phyloP scores from a whole-genome alignment of 37 sponge, comb jelly and placozoan species.

The Spongia lamella region DNA sequence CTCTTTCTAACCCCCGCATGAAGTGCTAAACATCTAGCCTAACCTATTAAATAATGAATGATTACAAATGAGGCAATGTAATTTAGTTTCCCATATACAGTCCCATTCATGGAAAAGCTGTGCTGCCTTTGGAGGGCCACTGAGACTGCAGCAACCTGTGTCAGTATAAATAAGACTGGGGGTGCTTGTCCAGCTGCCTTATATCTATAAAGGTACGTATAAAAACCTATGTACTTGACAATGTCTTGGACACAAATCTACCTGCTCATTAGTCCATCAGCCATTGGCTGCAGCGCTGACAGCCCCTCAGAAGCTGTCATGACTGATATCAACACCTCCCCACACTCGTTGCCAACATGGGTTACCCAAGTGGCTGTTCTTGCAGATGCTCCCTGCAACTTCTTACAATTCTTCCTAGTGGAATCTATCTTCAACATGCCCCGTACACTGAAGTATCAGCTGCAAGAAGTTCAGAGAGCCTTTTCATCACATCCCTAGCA shows the following conservation, averaged over 20 bases:
- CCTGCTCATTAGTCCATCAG: constrained; percentile 24
- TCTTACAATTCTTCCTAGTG: constrained; percentile 3
- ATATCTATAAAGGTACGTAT: background rate
- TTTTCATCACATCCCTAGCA: constrained; percentile 21
- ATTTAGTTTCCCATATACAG: background rate
- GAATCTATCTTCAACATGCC: constrained; percentile 50
- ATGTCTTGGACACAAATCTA: too few relatives aligned
- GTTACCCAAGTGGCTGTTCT: too few relatives aligned
- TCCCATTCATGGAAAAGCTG: constrained; percentile 1
- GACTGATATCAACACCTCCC: too few relatives aligned
- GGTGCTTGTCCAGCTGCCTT: background rate
- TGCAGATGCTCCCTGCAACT: too few relatives aligned
- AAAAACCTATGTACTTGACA: too few relatives aligned
- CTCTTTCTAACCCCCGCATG: constrained; percentile 38
- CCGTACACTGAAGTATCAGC: constrained; percentile 20
- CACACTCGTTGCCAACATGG: too few relatives aligned
- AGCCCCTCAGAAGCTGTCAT: too few relatives aligned
- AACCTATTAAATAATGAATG: background rate
- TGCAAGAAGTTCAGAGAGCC: constrained; percentile 37
- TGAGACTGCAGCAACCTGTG: constrained; percentile 31
- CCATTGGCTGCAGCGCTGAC: constrained; percentile 7
- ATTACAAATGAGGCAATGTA: background rate
- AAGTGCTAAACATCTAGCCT: constrained; percentile 55
- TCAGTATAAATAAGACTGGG: constrained; percentile 40
- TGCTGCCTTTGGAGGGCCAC: constrained; percentile 2